Evolutionary conservation across 1,140 invertebrate genomes (phyloP).

Genomic region (Drosophila biarmipes): DNA sequence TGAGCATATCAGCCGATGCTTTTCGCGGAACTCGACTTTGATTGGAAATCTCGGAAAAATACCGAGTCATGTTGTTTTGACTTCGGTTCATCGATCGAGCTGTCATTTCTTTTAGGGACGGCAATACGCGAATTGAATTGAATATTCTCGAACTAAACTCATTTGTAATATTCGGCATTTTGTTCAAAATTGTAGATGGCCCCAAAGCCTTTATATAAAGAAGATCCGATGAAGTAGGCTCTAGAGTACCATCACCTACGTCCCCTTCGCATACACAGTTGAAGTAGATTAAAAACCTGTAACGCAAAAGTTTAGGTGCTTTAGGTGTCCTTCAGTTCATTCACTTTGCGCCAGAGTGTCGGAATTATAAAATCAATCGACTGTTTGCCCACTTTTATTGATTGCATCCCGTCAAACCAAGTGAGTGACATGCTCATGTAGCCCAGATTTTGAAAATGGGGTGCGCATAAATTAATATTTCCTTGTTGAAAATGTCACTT

Average conservation of each 20-base stretch:
- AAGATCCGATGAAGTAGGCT: background rate
- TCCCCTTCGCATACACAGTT: background rate
- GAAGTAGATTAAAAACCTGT: background rate
- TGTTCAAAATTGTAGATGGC: background rate
- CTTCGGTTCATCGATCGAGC: background rate
- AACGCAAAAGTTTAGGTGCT: background rate
- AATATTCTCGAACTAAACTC: constrained; percentile 74
- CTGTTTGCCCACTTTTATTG: constrained; percentile 6
- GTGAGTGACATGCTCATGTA: background rate
- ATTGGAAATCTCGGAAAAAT: constrained; percentile 14
- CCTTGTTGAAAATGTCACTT: background rate
- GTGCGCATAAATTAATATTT: background rate
- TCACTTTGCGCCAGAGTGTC: background rate
- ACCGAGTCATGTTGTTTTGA: background rate
- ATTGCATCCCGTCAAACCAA: background rate
- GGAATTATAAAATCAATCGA: constrained; percentile 11
- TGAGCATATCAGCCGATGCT: constrained; percentile 88
- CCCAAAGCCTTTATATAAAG: background rate
- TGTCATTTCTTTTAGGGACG: constrained; percentile 6
- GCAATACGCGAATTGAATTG: constrained; percentile 60
- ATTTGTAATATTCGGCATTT: constrained; percentile 57
- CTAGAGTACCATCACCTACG: background rate
- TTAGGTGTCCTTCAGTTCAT: background rate
- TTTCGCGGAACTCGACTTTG: constrained; percentile 78
- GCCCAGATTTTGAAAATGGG: background rate